These are phyloP conservation scores for Falco columbarius DNA, from an alignment of 2,797 vertebrate species.

Conservation along the genomic window DNA sequence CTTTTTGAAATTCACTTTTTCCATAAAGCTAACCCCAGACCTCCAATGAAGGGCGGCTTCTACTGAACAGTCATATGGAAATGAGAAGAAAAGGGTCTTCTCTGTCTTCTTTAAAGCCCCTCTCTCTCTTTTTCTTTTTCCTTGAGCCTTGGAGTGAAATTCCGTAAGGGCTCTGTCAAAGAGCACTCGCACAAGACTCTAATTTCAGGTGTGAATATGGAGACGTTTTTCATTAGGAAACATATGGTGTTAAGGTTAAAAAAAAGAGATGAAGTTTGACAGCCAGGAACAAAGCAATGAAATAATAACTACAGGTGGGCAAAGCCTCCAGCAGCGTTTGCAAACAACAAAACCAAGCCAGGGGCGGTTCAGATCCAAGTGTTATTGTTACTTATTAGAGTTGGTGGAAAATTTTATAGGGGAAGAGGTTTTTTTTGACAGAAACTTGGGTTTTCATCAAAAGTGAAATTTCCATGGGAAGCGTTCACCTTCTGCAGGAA, in stretches of 20 bases:
- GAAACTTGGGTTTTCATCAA: conserved; percentile 48
- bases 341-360: conserved; percentile 61
- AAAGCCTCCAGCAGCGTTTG: conserved; percentile 69
- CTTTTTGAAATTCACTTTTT: not conserved
- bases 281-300: conserved; percentile 69
- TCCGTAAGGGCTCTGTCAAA: not conserved
- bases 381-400: conserved; percentile 55
- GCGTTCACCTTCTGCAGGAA: not conserved
- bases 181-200: conserved; percentile 41
- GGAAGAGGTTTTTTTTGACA: not conserved
- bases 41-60: not conserved
- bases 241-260: conserved; percentile 65
- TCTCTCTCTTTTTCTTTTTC: not conserved
- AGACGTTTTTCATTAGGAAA: conserved; percentile 66
- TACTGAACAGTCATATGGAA: not conserved
- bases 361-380: conserved; percentile 38
- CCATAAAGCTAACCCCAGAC: not conserved
- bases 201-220: conserved; percentile 70
- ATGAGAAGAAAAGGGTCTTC: not conserved
- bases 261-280: conserved; percentile 50
- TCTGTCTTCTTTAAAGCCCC: not conserved
- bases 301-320: conserved; percentile 70
- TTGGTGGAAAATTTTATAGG: conserved; percentile 2
- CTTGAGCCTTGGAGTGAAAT: conserved; percentile 4
- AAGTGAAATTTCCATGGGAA: conserved; percentile 38